Evolutionary conservation across 2,797 vertebrate species (phyloP).

Genomic region (Cynodonichthys magdalenae): DNA sequence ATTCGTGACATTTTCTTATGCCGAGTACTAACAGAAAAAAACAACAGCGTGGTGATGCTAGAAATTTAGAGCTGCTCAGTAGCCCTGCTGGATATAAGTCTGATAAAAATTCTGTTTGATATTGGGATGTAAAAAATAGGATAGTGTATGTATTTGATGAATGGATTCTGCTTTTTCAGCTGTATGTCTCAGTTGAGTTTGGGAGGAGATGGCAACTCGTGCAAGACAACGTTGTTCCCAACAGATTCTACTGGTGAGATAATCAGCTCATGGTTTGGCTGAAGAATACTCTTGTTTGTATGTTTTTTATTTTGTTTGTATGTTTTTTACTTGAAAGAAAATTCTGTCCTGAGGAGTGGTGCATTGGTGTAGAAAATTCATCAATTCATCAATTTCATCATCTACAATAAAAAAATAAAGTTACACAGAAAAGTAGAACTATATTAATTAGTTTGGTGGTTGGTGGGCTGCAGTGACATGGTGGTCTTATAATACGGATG

Average conservation of each 20-base stretch:
- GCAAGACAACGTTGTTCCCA: constrained; percentile 88
- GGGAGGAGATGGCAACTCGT: constrained; percentile 93
- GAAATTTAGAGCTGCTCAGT: constrained; percentile 39
- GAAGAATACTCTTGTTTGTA: constrained; percentile 14
- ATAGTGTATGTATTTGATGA: constrained; percentile 29
- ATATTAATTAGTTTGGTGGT: no score
- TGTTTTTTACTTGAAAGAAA: neutral
- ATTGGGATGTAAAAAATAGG: constrained; percentile 22
- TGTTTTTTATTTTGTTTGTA: neutral
- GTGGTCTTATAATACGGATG: no score
- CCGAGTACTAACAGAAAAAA: constrained; percentile 23
- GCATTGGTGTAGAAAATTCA: no score
- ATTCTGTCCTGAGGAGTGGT: no score
- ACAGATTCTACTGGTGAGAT: constrained; percentile 96
- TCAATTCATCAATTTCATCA: no score
- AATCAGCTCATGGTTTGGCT: constrained; percentile 24
- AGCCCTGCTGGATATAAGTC: constrained; percentile 33
- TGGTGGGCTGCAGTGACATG: no score
- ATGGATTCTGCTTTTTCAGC: constrained; percentile 75
- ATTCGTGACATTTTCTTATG: neutral
- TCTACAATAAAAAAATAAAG: no score
- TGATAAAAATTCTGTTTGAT: constrained; percentile 31
- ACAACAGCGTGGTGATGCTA: constrained; percentile 17
- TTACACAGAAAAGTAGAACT: no score
- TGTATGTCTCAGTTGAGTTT: constrained; percentile 94